Evolutionary conservation across 2,113 vertebrate genomes (phyloP).

Genomic region (Halcyon senegalensis): DNA sequence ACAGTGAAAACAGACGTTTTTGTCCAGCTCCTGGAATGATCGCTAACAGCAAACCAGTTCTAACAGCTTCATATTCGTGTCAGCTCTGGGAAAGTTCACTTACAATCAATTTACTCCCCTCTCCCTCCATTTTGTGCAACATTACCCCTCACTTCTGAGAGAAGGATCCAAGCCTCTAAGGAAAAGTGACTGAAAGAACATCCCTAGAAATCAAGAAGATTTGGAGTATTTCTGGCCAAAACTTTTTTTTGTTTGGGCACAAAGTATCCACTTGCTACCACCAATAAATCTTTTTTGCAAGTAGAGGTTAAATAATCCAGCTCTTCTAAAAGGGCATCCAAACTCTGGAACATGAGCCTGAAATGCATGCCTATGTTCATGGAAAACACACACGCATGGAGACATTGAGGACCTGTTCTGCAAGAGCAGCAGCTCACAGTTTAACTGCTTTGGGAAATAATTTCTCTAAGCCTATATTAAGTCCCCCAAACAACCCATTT

Average conservation of each 20-base stretch:
- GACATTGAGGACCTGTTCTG: not conserved
- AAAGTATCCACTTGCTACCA: not conserved
- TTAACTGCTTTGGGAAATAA: constrained; percentile 9
- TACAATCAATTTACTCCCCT: not conserved
- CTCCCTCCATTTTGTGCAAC: not conserved
- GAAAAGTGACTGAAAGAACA: not conserved
- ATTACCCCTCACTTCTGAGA: not conserved
- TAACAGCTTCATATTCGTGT: not conserved
- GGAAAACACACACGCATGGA: constrained; percentile 37
- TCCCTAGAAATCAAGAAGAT: not conserved
- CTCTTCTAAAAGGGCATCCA: not conserved
- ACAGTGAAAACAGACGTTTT: not conserved
- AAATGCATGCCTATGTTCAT: constrained; percentile 33
- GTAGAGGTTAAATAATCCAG: not conserved
- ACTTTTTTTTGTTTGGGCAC: not conserved
- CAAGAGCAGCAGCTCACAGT: constrained; percentile 2
- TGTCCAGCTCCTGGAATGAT: not conserved
- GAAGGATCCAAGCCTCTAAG: not conserved
- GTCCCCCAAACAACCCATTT: not conserved
- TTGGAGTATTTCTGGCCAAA: not conserved
- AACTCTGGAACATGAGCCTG: not conserved
- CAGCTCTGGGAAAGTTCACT: not conserved
- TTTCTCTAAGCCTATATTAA: not conserved
- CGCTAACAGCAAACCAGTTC: not conserved
- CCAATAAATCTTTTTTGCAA: not conserved